Evolutionary conservation across 2,113 vertebrate species (phyloP).

Genomic region (Perognathus longimembris): DNA sequence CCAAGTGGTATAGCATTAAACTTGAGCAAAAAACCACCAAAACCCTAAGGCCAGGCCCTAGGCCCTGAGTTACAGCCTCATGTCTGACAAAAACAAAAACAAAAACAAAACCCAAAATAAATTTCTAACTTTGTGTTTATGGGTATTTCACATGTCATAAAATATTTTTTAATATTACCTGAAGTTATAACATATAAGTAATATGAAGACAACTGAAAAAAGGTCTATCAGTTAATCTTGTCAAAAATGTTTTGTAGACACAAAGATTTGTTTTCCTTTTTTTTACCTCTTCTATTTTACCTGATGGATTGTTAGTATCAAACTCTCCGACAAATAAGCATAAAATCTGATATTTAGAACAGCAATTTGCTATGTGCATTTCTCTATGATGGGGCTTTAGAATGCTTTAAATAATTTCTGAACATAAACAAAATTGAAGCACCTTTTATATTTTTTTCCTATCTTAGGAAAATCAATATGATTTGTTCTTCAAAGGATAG

Average conservation of each 20-base stretch:
- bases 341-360: neutral
- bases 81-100: no score
- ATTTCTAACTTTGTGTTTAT: neutral
- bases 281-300: neutral
- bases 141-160: neutral
- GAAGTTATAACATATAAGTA: neutral
- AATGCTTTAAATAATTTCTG: conserved; percentile 14
- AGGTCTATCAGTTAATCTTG: conserved; percentile 3
- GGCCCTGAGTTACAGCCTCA: no score
- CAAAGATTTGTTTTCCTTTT: neutral
- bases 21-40: no score
- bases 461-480: neutral
- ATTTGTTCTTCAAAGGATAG: neutral
- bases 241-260: neutral
- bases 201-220: neutral
- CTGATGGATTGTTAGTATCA: neutral
- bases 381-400: neutral
- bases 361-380: neutral
- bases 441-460: conserved; percentile 38
- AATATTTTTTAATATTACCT: neutral
- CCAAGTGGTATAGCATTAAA: no score
- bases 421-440: neutral
- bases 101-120: no score
- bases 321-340: neutral
- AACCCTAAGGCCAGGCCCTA: no score